phyloP scores from a whole-genome alignment of 2,888 invertebrate genomes.

The Esperia sulphurella region DNA sequence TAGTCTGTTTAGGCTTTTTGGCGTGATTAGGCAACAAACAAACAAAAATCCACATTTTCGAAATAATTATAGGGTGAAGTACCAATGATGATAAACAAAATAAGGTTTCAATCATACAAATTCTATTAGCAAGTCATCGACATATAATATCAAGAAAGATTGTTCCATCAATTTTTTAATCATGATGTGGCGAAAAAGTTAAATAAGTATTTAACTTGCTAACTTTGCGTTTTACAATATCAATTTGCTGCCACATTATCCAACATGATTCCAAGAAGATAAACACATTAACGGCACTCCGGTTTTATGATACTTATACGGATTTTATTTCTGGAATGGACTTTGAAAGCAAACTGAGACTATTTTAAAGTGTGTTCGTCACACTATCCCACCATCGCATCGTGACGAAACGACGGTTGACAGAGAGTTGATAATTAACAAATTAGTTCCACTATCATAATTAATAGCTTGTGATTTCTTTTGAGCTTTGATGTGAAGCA shows the following conservation, averaged over 20 bases:
- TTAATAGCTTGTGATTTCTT: slow-evolving; percentile 37
- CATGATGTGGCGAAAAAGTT: slow-evolving; percentile 26
- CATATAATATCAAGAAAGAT: slow-evolving; percentile 43
- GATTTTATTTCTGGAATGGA: slow-evolving; percentile 36
- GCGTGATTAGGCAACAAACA: no score
- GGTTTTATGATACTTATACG: slow-evolving; percentile 5
- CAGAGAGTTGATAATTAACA: slow-evolving; percentile 39
- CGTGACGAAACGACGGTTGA: slow-evolving; percentile 34
- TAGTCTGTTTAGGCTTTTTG: no score
- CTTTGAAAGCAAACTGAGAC: slow-evolving; percentile 40
- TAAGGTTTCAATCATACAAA: slow-evolving; percentile 3
- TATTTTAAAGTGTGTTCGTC: slow-evolving; percentile 42
- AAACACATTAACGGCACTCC: slow-evolving; percentile 8
- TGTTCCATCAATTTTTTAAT: slow-evolving; percentile 38
- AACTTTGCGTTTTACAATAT: slow-evolving; percentile 20
- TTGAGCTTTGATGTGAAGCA: slow-evolving; percentile 19
- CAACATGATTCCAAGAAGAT: slow-evolving; percentile 8
- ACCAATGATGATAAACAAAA: no score
- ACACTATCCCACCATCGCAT: slow-evolving; percentile 19
- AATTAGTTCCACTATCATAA: slow-evolving; percentile 46
- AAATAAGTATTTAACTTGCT: slow-evolving; percentile 20
- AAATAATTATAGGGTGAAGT: no score
- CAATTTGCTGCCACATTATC: slow-evolving; percentile 14
- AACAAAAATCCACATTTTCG: no score
- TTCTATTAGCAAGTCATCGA: slow-evolving; percentile 44